Base-by-base conservation (phyloP, 2,113 vertebrate species). In the Rynchops niger region DNA sequence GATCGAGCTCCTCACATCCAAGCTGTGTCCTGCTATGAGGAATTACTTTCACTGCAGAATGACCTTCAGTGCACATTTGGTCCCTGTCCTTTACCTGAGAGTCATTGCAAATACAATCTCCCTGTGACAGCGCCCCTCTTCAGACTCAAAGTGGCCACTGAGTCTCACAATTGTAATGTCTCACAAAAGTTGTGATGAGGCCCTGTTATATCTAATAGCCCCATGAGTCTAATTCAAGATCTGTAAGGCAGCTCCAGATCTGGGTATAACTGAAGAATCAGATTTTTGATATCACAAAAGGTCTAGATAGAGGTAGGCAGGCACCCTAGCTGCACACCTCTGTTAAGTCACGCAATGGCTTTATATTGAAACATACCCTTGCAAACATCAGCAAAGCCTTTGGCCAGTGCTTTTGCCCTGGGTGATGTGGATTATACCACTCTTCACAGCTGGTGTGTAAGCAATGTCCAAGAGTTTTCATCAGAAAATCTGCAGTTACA, bases 341-440 rank as follows among this genome's bases (percentile, higher is more conserved):
- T 53, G 6, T 30, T 47, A 58, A 81, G 12, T 18, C 19, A 32
- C 5, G 15, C 6, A 9, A 29, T 19, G 50, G 9, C n/a, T 82
- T 63, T 71, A 22, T 34, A 65, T 2, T 4, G 27, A 72, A 22
- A 59, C 20, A 40, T 8, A 34, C 4, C 6, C 23, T 21, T 55
- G 32, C n/a, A 42, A 88, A 79, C 23, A 76, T 34, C 27, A 29
- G 23, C 15, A 63, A 62, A 85, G 47, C 9, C 45, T 84, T 12
- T n/a, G 71, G 63, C 30, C 3, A 11, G 4, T 13, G 27, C n/a
- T 79, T 85, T 66, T 43, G 34, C 26, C 17, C 47, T 7, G 17
- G 26, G 18, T 74, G 47, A 63, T 40, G 38, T 0, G 0, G 38
- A 29, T 71, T 52, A 25, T 15, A 47, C 9, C 14, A n/a, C 11